Evolutionary conservation across 2,113 vertebrate genomes (phyloP), one percentile per base, ranked within the genome.

Genomic region (Chascanopsetta lugubris): DNA sequence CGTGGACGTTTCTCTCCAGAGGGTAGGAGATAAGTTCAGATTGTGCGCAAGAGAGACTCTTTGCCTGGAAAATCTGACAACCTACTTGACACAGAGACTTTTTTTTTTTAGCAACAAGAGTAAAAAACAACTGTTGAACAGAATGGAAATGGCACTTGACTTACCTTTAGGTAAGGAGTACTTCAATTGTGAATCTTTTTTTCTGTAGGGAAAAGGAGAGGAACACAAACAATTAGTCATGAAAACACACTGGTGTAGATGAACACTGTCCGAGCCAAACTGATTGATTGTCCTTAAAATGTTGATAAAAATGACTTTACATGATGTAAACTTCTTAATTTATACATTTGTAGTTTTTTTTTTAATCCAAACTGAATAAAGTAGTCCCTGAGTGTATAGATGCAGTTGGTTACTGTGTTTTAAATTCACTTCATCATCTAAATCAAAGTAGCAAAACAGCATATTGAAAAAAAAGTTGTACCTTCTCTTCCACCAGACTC

Each of bases 401-500:
- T n/a, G n/a, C n/a, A n/a, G n/a, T n/a, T n/a, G n/a, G n/a, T n/a
- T n/a, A n/a, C n/a, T n/a, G n/a, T n/a, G n/a, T n/a, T 36, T 13
- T 13, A 36, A 30, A 30, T 8, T 15, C 4, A 38, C 15, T 38
- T 17, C 4, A 38, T 6, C 13, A 21, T 9, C 11, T 1, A 36
- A 1, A 6, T 8, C 2, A n/a, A 6, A 56, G 45, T 24, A 25
- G 24, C 11, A 42, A 42, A n/a, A 42, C 17, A 8, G 15, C 8
- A 30, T 36, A 36, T 36, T 9, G 9, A 36, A 11, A 12, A 36
- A 36, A 36, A 18, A 43, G 6, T 4, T 15, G 9, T 90, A 95
- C 95, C 94, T 94, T 87, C 88, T 92, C 72, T 87, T 93, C 88
- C 55, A 88, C 81, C 91, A 92, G 66, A 95, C 73, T 51, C 92